Conservation (phyloP, 2,797 vertebrate genomes). For the Cetoscarus ocellatus region DNA sequence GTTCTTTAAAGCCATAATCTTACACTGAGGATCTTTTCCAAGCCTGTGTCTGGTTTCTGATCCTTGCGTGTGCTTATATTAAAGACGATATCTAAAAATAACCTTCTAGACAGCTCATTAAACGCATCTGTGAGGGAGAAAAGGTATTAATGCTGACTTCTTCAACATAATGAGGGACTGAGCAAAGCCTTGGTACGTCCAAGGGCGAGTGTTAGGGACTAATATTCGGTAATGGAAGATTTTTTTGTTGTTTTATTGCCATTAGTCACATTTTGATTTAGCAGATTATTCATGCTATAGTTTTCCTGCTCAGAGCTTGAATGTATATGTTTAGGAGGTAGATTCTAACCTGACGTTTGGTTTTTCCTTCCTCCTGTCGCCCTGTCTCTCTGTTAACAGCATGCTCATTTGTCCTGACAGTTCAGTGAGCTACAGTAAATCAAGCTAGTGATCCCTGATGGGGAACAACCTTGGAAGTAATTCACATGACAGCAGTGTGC, state of each 20-base stretch:
- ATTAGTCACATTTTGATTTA: neutral
- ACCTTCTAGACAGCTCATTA: slow-evolving; percentile 28
- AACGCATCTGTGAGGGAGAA: slow-evolving; percentile 4
- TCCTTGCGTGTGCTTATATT: slow-evolving; percentile 19
- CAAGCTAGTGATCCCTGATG: slow-evolving; percentile 5
- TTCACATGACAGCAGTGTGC: slow-evolving; percentile 8
- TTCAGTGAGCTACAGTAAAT: slow-evolving; percentile 15
- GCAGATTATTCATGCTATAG: neutral
- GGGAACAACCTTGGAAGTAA: slow-evolving; percentile 12
- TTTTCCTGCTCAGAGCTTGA: neutral
- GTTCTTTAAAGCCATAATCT: slow-evolving; percentile 34
- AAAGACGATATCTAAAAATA: slow-evolving; percentile 33
- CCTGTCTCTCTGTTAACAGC: neutral
- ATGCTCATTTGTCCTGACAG: neutral
- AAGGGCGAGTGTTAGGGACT: slow-evolving; percentile 2
- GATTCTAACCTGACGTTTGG: neutral
- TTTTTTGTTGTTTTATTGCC: neutral
- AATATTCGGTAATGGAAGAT: neutral
- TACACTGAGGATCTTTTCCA: neutral
- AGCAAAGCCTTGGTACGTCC: neutral
- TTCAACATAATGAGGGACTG: neutral
- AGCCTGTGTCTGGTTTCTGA: slow-evolving; percentile 23
- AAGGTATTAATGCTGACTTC: slow-evolving; percentile 10
- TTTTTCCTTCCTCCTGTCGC: neutral
- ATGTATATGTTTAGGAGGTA: neutral